phyloP scores from a whole-genome alignment of 2,888 invertebrate genomes.

The Cheilosia grossa region DNA sequence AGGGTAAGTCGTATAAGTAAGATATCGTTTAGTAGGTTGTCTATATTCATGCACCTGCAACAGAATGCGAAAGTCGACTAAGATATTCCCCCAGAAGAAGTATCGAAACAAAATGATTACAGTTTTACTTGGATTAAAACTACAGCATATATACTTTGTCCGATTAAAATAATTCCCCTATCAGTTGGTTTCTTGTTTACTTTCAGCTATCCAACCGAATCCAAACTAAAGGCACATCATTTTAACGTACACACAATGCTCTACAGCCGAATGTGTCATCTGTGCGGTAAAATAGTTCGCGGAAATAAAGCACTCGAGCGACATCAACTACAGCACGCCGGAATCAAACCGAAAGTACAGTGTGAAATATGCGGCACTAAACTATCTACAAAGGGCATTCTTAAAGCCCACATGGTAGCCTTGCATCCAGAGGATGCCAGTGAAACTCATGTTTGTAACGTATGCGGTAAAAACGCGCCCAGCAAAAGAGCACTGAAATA shows the following conservation, averaged over 20 bases:
- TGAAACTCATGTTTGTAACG: conserved; percentile 34
- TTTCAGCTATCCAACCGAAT: conserved; percentile 45
- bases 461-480: conserved; percentile 56
- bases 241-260: conserved; percentile 49
- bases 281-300: conserved; percentile 53
- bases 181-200: neutral
- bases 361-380: conserved; percentile 55
- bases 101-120: no score
- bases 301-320: conserved; percentile 52
- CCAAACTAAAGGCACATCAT: conserved; percentile 50
- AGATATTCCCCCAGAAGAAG: no score
- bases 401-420: conserved; percentile 59
- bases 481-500: conserved; percentile 54
- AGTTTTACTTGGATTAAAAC: no score
- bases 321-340: conserved; percentile 50
- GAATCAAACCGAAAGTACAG: conserved; percentile 28
- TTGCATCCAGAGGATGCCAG: conserved; percentile 42
- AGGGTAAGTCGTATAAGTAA: conserved; percentile 12
- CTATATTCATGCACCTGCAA: no score
- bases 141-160: no score
- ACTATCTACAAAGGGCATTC: conserved; percentile 47
- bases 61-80: no score
- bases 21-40: no score
- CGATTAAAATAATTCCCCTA: neutral
- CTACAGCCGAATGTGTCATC: conserved; percentile 52